Base-by-base conservation (phyloP, 2,888 invertebrate species). In the Cephus rjabovi region DNA sequence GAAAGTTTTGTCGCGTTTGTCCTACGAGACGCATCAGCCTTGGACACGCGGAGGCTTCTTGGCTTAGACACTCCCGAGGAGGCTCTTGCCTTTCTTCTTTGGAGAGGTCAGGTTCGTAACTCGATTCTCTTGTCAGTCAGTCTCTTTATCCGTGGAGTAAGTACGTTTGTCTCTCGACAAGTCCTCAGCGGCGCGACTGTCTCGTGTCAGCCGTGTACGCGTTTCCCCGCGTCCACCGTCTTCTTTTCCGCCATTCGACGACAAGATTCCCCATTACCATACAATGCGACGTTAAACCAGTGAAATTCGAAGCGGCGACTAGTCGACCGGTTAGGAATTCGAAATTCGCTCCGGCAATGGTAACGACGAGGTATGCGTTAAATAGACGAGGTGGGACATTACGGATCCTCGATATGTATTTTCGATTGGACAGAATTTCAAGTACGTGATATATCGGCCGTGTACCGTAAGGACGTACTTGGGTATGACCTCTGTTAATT, bases 61-160 rank as follows among this genome's bases (percentile, higher is more conserved):
- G 23, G 9, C 56, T 56, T 9, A 23, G 56, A 23, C 56, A 56
- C 23, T 56, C 23, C 56, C 56, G 23, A 56, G 56, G 56, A 56
- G 23, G 56, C 56, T 56, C 56, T 56, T 56, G 23, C 56, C 56
- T 56, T 81, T 69, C 79, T 82, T 35, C 79, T 79, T 83, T 79
- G 81, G 81, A 77, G 77, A 84, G 83, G 83, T 85, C 83, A 83
- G 81, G 83, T 82, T 85, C 83, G 81, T 76, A 76, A 75, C 76
- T 73, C 34, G 15, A 56, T 75, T 78, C 81, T 77, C 78, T 77
- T 79, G 77, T 74, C 34, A 37, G 78, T 80, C 79, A 70, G 79
- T 79, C 77, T 75, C 71, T 11, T 69, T 77, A 76, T 74, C 79
- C 73, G 75, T 71, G 79, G 35, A 40, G 40, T 40, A 23, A 40